Conservation (phyloP, 2,113 vertebrate genomes). For the Gambusia holbrooki region DNA sequence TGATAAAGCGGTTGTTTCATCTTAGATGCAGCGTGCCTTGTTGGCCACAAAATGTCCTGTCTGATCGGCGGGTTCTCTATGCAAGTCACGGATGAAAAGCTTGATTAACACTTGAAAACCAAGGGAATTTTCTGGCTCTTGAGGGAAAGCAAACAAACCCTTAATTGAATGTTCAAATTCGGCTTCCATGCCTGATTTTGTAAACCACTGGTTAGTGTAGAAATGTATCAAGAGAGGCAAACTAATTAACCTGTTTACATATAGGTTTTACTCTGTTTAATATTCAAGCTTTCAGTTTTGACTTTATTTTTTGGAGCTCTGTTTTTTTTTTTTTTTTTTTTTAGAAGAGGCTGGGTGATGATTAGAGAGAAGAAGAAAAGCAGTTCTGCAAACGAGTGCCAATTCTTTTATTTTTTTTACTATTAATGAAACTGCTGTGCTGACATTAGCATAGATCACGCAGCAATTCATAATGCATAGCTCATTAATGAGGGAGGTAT, state of each 20-base stretch:
- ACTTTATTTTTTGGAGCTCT: slow-evolving; percentile 10
- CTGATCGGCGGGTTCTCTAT: slow-evolving; percentile 8
- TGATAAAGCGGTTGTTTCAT: slow-evolving; percentile 10
- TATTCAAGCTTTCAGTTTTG: slow-evolving; percentile 20
- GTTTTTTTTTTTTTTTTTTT: slow-evolving; percentile 8
- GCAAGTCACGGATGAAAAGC: slow-evolving; percentile 22
- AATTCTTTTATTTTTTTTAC: slow-evolving; percentile 30
- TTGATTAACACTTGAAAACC: slow-evolving; percentile 48
- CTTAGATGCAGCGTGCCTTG: slow-evolving; percentile 18
- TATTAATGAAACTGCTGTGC: slow-evolving; percentile 27
- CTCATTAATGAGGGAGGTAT: slow-evolving; percentile 65
- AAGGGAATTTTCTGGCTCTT: slow-evolving; percentile 25
- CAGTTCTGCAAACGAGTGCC: slow-evolving; percentile 30
- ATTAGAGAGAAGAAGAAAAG: slow-evolving; percentile 38
- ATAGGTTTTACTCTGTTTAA: neutral
- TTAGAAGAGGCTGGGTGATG: slow-evolving; percentile 23
- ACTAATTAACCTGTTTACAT: slow-evolving; percentile 6
- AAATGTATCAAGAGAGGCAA: slow-evolving; percentile 12
- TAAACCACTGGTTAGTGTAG: slow-evolving; percentile 16
- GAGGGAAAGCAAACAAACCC: slow-evolving; percentile 10
- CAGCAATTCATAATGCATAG: slow-evolving; percentile 68
- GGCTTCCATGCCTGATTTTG: neutral
- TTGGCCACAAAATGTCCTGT: slow-evolving; percentile 3
- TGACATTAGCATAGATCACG: slow-evolving; percentile 67
- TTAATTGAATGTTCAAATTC: slow-evolving; percentile 38